Base-by-base conservation (phyloP, 1,140 invertebrate genomes). In the Lucilia cuprina region DNA sequence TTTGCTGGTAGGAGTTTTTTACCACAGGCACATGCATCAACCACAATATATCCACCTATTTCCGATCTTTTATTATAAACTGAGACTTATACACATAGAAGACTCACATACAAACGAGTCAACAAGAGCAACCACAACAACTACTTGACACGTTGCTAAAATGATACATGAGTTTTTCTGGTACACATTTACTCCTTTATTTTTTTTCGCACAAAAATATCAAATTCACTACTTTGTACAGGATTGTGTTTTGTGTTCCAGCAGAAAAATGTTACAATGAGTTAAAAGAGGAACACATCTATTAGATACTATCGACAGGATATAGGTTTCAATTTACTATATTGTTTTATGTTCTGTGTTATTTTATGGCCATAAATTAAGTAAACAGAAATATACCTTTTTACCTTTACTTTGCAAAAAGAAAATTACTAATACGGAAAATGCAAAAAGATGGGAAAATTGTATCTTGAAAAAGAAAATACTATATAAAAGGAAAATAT, bases 11-110 rank as follows among this genome's bases (percentile, higher is more conserved):
- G 65, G 65, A 70, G 65, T 19, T 70, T 21, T 9, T 25, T 70
- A 70, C 65, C 65, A 25, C 65, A 70, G 65, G 65, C 65, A 70
- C 65, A 70, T 70, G 65, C 65, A 70, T 70, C 65, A 70, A 70
- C 65, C 65, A 70, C 65, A 70, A 70, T 70, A 70, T 70, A 70
- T 70, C 65, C 65, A 70, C 65, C 65, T 70, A 70, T 70, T 70
- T 70, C 65, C 65, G 65, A 70, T 70, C 65, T 70, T 21, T 25
- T 60, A 60, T 60, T 60, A 60, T 60, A 60, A n/a, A n/a, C 55
- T n/a, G 19, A 70, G 21, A 70, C 65, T n/a, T n/a, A 12, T 5
- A 21, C 65, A 21, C 65, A 70, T 7, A 60, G 55, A 60, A 30
- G 25, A 30, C 25, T 30, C 3, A 30, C 55, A 60, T 0, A 60